Evolutionary conservation across 1,140 invertebrate genomes (phyloP).

Genomic region (Drosophila busckii): DNA sequence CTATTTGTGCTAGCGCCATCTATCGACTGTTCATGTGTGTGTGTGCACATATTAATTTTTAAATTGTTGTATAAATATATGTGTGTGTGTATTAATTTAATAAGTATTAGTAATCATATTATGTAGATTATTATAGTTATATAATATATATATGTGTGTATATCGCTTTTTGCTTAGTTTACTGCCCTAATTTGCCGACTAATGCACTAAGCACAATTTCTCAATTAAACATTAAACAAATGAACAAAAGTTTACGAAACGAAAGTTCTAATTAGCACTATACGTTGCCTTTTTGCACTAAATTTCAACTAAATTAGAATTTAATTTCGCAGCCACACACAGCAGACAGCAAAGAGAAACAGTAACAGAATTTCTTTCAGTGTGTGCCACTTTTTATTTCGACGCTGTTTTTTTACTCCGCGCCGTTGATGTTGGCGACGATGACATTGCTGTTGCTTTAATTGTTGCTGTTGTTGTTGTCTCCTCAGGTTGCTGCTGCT

Average conservation of each 20-base stretch:
- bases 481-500: conserved; percentile 16
- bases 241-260: no score
- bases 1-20: conserved; percentile 15
- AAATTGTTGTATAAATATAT: background rate
- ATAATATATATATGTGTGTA: conserved; percentile 47
- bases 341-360: no score
- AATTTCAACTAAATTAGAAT: conserved; percentile 72
- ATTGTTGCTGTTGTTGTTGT: conserved; percentile 7
- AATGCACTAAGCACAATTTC: conserved; percentile 29
- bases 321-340: conserved; percentile 52
- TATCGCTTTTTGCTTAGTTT: conserved; percentile 27
- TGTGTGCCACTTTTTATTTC: conserved; percentile 41
- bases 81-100: background rate
- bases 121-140: conserved; percentile 27
- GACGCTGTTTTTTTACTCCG: conserved; percentile 56
- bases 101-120: background rate
- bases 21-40: background rate
- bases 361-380: no score
- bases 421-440: conserved; percentile 14
- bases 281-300: conserved; percentile 53
- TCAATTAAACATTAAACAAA: conserved; percentile 26
- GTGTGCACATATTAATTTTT: no score
- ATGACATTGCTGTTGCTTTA: conserved; percentile 4
- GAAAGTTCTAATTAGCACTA: conserved; percentile 54
- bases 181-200: conserved; percentile 20